Base-by-base conservation (phyloP, 2,797 vertebrate genomes). In the Malacoraja senta region DNA sequence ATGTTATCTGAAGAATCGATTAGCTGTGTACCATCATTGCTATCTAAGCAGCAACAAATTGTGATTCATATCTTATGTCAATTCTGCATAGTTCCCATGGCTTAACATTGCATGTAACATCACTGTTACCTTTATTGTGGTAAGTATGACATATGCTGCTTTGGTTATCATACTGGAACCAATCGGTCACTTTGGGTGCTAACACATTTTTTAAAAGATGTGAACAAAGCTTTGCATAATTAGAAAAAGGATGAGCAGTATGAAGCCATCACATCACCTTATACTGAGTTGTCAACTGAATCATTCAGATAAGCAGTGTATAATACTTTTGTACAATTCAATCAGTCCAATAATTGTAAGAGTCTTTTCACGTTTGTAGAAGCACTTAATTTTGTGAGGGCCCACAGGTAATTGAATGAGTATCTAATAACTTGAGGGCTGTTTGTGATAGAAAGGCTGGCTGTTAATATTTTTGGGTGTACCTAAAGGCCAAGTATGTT, bases 341-440 rank as follows among this genome's bases (percentile, higher is more conserved):
- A 19, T 91, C 65, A 91, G 19, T 91, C 63, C 88, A 91, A 38
- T 91, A 38, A 90, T 71, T 68, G 68, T 38, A 24, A 71, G 86
- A 65, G 63, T 26, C 35, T 91, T 91, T 63, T 32, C 65, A 71
- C 32, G 38, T 24, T 44, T 32, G 35, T 71, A 35, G n/a, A 91
- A 91, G 68, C 88, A 38, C 68, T 32, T 91, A 32, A 91, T 91
- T 91, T 91, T 71, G 72, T 35, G 68, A 29, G 35, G 7, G 88
- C 3, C 65, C 88, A 53, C 24, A 44, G 35, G 88, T 91, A 91
- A 91, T 91, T 91, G 65, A 65, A 91, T 74, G 65, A 32, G 88
- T 74, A 19, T 44, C 32, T 91, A 32, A 91, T 91, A 65, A 91
- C 88, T 44, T 72, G 65, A 72, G 65, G 88, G 88, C 88, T 38